phyloP scores from a whole-genome alignment of 1,140 invertebrate species.

The Xylocopa sonorina region DNA sequence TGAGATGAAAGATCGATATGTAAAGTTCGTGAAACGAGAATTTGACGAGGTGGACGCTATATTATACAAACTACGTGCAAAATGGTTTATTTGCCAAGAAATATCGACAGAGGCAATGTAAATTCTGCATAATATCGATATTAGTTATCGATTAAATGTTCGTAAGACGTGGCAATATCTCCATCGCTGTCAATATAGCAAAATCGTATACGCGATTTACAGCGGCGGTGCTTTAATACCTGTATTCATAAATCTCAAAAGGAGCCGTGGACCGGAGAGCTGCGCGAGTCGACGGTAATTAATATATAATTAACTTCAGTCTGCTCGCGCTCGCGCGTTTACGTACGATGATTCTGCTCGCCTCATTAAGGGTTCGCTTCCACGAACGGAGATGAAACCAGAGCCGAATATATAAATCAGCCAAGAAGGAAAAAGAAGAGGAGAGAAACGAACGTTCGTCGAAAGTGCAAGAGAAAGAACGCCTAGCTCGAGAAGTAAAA shows the following conservation, averaged over 20 bases:
- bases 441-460: not conserved
- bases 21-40: too few relatives aligned
- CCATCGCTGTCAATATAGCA: constrained; percentile 13
- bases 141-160: too few relatives aligned
- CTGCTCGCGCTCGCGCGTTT: constrained; percentile 8
- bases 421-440: not conserved
- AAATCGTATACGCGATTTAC: not conserved
- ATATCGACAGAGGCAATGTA: too few relatives aligned
- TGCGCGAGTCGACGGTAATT: not conserved
- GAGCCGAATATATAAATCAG: not conserved
- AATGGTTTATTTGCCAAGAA: too few relatives aligned
- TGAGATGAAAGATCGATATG: too few relatives aligned
- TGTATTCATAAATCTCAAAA: constrained; percentile 48
- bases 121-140: too few relatives aligned
- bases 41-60: too few relatives aligned
- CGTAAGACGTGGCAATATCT: constrained; percentile 8
- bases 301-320: constrained; percentile 54
- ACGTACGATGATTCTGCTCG: constrained; percentile 22
- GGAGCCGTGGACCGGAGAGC: not conserved
- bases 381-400: not conserved
- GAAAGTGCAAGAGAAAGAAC: not conserved
- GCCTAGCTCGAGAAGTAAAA: constrained; percentile 35
- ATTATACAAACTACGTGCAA: too few relatives aligned
- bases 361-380: constrained; percentile 17
- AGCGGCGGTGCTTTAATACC: constrained; percentile 43